Conservation (phyloP, 1,140 invertebrate genomes). For the Vanessa atalanta region DNA sequence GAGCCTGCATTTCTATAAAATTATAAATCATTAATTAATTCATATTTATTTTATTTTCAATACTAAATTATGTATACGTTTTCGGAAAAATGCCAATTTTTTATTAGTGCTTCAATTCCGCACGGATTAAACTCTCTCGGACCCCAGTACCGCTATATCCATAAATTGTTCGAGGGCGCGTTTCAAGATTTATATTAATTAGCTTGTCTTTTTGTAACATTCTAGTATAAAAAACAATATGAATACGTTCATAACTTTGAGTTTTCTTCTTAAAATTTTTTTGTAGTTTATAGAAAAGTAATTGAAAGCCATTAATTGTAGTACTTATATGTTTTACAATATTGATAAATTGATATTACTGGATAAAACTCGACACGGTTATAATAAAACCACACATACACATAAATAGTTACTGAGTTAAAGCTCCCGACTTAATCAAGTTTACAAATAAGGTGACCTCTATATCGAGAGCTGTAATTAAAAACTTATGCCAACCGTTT, state of each 20-base stretch:
- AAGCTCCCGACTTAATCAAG: neutral
- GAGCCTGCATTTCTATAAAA: no score
- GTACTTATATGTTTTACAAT: no score
- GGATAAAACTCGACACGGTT: no score
- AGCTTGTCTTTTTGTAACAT: neutral
- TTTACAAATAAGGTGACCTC: slow-evolving; percentile 3
- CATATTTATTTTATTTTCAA: no score
- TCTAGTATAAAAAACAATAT: neutral
- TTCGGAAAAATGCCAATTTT: no score
- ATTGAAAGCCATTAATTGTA: no score
- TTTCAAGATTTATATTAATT: slow-evolving; percentile 30
- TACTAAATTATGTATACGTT: no score
- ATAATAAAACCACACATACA: neutral
- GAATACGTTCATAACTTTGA: neutral
- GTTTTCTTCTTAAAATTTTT: no score
- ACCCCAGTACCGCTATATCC: slow-evolving; percentile 21
- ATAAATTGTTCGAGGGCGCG: slow-evolving; percentile 26
- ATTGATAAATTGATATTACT: no score
- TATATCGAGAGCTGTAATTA: neutral
- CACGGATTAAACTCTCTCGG: neutral
- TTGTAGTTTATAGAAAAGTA: no score
- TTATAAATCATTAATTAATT: no score
- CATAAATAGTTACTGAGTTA: neutral
- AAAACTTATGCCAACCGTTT: neutral
- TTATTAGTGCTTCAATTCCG: no score